Evolutionary conservation across 2,797 vertebrate genomes (phyloP), one percentile per base, ranked within the genome.

Genomic region (Rhinophrynus dorsalis): DNA sequence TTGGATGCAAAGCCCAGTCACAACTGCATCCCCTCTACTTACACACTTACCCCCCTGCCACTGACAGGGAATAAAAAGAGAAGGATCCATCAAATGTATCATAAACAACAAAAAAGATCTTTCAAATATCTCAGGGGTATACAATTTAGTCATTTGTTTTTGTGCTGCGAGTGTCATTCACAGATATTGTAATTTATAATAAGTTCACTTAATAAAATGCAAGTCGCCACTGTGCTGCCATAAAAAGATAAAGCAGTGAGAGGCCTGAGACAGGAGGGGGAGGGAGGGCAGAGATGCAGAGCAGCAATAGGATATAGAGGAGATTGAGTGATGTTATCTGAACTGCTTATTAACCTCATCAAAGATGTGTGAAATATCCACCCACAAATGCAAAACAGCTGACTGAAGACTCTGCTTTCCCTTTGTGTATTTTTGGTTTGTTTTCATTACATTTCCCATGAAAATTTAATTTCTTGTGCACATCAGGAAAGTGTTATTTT

Each of bases 251-350:
- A 69, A 52, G 64, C n/a, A n/a, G n/a, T n/a, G n/a, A n/a, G n/a
- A n/a, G n/a, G n/a, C n/a, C n/a, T n/a, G n/a, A n/a, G n/a, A n/a
- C n/a, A n/a, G n/a, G n/a, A n/a, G n/a, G n/a, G n/a, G n/a, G n/a
- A n/a, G n/a, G n/a, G n/a, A n/a, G 51, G 52, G 50, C 6, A 44
- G 51, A 44, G 21, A 67, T 47, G 42, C 56, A 30, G 18, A 69
- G 37, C 37, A 60, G 67, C 50, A 55, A 54, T 70, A 38, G 50
- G 29, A 70, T 63, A 47, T n/a, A 55, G 50, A 45, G 23, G 44
- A 62, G 48, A 70, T 70, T 70, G 67, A 55, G 58, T 70, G 67
- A 70, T 70, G 67, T 45, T 70, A 70, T 70, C 67, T 70, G 67
- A 70, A 70, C 58, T 61, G 51, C 58, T 54, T 70, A 69, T 69